Evolutionary conservation across 1,140 invertebrate species (phyloP), one percentile per base, ranked within the genome.

Genomic region (Schlechtendalia chinensis): DNA sequence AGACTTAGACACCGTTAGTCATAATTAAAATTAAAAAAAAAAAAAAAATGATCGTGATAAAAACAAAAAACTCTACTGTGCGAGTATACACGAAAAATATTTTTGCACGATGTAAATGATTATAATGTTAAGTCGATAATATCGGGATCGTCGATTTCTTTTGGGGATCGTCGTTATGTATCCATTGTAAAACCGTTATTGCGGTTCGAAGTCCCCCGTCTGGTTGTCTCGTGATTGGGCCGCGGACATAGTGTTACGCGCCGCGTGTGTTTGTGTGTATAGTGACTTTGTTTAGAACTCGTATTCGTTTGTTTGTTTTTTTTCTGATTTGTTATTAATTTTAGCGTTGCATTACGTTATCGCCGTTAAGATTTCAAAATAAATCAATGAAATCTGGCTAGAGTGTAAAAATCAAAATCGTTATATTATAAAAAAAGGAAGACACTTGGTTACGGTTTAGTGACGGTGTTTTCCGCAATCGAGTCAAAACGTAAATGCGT

Each of bases 361-460:
- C 50, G 22, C 27, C 39, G 45, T 69, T 69, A 50, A 50, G 39
- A 50, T 69, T 69, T 69, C 65, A 17, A 16, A 69, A 24, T 50
- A 69, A 69, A 50, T 67, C 10, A 39, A 45, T 22, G 29, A 69
- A 71, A 72, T 72, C 47, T 22, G 69, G 69, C 69, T 72, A 29
- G 69, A 72, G 69, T 72, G 24, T 54, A n/a, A 72, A 54, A 72
- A 72, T 72, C 69, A 72, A 72, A 72, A 72, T 72, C 22, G 54
- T 32, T 54, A 5, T 72, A 72, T 29, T 71, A 71, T 53, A 53
- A 71, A 53, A 71, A 53, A n/a, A n/a, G n/a, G n/a, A n/a, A n/a
- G 10, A 24, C 47, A 72, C 50, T 53, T 50, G n/a, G 53, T 72
- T 72, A 72, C 47, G 22, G 24, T 72, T 72, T 54, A 72, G 47